phyloP scores from a whole-genome alignment of 2,113 vertebrate genomes.

The Stegastes partitus region DNA sequence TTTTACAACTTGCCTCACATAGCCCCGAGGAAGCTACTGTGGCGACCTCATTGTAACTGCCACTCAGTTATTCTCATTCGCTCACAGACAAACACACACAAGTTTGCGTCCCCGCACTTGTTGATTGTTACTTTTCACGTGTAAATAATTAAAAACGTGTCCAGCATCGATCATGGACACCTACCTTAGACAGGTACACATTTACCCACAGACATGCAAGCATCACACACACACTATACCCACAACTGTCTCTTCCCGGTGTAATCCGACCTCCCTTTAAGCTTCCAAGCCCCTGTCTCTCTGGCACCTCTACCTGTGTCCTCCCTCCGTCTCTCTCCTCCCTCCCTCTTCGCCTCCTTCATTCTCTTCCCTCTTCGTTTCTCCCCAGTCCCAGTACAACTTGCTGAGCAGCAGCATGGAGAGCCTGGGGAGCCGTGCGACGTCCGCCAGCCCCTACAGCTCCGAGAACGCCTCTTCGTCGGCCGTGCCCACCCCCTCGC shows the following conservation, averaged over 20 bases:
- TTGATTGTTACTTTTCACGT: slow-evolving; percentile 9
- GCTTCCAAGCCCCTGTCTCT: slow-evolving; percentile 77
- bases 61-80: slow-evolving; percentile 21
- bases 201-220: slow-evolving; percentile 12
- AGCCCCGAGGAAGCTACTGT: slow-evolving; percentile 62
- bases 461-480: slow-evolving; percentile 92
- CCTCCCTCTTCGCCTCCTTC: slow-evolving; percentile 77
- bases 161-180: neutral
- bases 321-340: slow-evolving; percentile 84
- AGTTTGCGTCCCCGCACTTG: neutral
- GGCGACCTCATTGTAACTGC: slow-evolving; percentile 37
- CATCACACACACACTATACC: slow-evolving; percentile 18
- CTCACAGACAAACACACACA: slow-evolving; percentile 2
- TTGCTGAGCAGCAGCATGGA: slow-evolving; percentile 99
- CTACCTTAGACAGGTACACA: neutral
- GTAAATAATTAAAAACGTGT: slow-evolving; percentile 12
- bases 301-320: slow-evolving; percentile 85
- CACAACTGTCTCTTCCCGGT: slow-evolving; percentile 57
- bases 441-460: slow-evolving; percentile 95
- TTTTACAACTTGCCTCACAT: slow-evolving; percentile 75
- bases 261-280: slow-evolving; percentile 88
- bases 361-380: slow-evolving; percentile 80
- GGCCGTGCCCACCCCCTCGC: slow-evolving; percentile 94
- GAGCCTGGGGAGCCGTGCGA: slow-evolving; percentile 92
- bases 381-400: slow-evolving; percentile 97